These are phyloP conservation scores for Ooceraea biroi DNA, from an alignment of 1,140 invertebrate genomes.

Conservation along the genomic window DNA sequence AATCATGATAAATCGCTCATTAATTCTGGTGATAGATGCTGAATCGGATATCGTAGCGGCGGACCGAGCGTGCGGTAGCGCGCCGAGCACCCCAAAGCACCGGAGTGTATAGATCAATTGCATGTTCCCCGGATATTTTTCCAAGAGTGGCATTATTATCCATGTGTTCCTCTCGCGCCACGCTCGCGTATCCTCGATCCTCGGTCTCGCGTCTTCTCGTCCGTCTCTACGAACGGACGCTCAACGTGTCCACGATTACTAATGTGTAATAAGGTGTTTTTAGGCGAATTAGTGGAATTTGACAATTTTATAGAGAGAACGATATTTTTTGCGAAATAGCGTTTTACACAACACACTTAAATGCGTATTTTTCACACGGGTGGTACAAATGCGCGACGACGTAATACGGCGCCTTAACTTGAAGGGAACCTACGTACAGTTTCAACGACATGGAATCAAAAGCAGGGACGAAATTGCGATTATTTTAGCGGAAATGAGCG, in stretches of 20 bases:
- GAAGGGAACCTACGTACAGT: constrained; percentile 78
- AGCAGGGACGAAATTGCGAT: constrained; percentile 68
- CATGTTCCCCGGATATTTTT: constrained; percentile 40
- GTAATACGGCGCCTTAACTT: constrained; percentile 54
- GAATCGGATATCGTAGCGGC: constrained; percentile 17
- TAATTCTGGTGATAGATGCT: constrained; percentile 41
- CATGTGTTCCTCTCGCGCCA: constrained; percentile 37
- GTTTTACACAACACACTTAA: constrained; percentile 77
- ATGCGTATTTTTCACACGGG: constrained; percentile 80
- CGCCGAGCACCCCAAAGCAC: neutral
- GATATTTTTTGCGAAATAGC: constrained; percentile 84
- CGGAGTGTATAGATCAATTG: constrained; percentile 46
- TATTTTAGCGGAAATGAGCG: constrained; percentile 66
- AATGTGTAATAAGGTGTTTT: constrained; percentile 63
- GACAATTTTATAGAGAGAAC: constrained; percentile 81
- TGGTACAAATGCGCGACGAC: constrained; percentile 63
- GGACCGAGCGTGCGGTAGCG: constrained; percentile 6
- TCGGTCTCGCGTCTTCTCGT: neutral
- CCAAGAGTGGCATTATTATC: constrained; percentile 52
- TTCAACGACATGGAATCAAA: constrained; percentile 76
- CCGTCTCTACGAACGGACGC: constrained; percentile 39
- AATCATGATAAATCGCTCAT: constrained; percentile 65
- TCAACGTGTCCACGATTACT: constrained; percentile 52
- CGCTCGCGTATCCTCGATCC: constrained; percentile 18
- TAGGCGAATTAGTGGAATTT: constrained; percentile 73